Conservation (phyloP, 2,113 vertebrate species). For the Xiphophorus hellerii region DNA sequence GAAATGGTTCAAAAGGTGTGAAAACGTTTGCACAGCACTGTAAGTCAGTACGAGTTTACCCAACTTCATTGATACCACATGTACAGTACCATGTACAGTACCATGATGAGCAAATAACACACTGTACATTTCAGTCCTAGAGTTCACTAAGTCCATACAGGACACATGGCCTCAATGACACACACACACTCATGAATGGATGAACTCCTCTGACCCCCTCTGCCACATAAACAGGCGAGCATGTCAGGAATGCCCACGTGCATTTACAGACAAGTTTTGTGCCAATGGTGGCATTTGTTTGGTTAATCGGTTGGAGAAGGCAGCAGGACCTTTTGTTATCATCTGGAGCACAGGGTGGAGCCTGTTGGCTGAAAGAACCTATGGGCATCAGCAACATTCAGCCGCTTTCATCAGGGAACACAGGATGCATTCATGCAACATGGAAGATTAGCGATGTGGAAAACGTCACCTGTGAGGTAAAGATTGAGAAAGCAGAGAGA, state of each 20-base stretch:
- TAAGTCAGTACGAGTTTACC: not conserved
- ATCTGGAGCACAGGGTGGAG: constrained; percentile 60
- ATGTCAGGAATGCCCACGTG: constrained; percentile 72
- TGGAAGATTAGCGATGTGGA: constrained; percentile 51
- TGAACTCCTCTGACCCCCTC: constrained; percentile 65
- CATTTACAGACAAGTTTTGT: constrained; percentile 71
- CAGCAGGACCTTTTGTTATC: constrained; percentile 68
- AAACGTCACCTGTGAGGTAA: constrained; percentile 37
- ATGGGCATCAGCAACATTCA: constrained; percentile 77
- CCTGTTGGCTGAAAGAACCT: constrained; percentile 69
- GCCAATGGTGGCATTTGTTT: constrained; percentile 72
- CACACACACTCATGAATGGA: constrained; percentile 22
- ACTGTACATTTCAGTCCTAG: constrained; percentile 25
- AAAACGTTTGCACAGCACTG: too few relatives aligned
- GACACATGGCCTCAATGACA: constrained; percentile 42
- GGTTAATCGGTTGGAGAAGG: constrained; percentile 62
- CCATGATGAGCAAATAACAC: constrained; percentile 3
- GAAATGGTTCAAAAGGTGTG: too few relatives aligned
- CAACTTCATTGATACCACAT: constrained; percentile 4
- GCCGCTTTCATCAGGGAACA: constrained; percentile 57
- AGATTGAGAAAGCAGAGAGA: constrained; percentile 23
- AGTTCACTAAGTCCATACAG: constrained; percentile 49
- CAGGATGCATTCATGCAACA: constrained; percentile 56
- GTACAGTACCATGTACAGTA: too few relatives aligned
- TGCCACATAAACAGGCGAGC: constrained; percentile 68